Base-by-base conservation (phyloP, 1,140 invertebrate genomes). In the Holotrichia oblita region DNA sequence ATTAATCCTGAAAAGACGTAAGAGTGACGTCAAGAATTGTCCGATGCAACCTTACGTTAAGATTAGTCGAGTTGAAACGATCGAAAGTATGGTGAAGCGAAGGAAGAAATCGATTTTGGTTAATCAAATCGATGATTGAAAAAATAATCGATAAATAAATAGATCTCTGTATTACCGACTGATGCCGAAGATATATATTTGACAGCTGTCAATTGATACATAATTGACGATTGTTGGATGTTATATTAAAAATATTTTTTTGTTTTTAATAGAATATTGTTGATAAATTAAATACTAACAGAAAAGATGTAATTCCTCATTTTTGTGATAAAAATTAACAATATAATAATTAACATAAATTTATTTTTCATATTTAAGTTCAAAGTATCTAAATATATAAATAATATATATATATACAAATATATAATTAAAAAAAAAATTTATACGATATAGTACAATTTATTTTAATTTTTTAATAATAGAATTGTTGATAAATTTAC, bases 51-150 rank as follows among this genome's bases (percentile, higher is more conserved):
- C 73, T 34, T 44, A 22, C 73, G 73, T 74, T 3, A 40, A 22
- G 17, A 41, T 74, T 8, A 41, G 8, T 8, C 41, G 73, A 9
- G 6, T 74, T 0, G 73, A 12, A 12, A 74, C 24, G 12, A 74
- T 74, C n/a, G 73, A 74, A 6, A 74, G 9, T 9, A 74, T 74
- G 73, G 73, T 74, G 27, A 74, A 74, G 34, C 17, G 73, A 24
- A 8, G 14, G 14, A 74, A 41, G n/a, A 41, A 20, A 34, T 17
- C 61, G 2, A 69, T 69, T 22, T 7, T 69, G 8, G 12, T 69
- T 7, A 69, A 34, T 34, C 61, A 69, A 34, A 8, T 24, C 22
- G 22, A 9, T 14, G 61, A 6, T 55, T 55, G 48, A 55, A 55
- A 48, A 12, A 12, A 48, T 4, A 48, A n/a, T 48, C n/a, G n/a